Base-by-base conservation (phyloP, 2,888 invertebrate genomes). In the Sminthurinus aureus region DNA sequence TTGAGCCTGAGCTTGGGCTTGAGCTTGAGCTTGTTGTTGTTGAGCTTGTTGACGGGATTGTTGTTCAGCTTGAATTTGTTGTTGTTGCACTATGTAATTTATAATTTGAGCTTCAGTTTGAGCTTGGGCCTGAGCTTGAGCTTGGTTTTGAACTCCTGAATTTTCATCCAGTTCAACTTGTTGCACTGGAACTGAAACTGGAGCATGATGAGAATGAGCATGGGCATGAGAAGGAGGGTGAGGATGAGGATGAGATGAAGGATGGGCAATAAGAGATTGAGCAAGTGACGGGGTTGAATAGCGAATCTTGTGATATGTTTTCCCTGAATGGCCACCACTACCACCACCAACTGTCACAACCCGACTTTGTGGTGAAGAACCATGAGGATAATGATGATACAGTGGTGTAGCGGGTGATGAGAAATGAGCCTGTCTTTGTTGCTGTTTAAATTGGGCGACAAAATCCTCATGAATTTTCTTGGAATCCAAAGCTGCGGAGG, bases 391-490 rank as follows among this genome's bases (percentile, higher is more conserved):
- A 20, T n/a, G 67, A 15, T 64, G 64, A 15, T n/a, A 22, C n/a
- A 20, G 8, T 4, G 64, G n/a, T n/a, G 64, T 15, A 20, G 22
- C 22, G 15, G 71, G 71, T 9, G 71, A 13, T 0, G 24, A 71
- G 24, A 15, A 26, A 71, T 22, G 24, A 9, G 26, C 26, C 6
- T 26, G 12, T 12, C 26, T 8, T 71, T 71, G 71, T 71, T 71
- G 71, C 9, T 11, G 9, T 26, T 22, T 20, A 26, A 71, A 71
- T 9, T 8, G 12, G 6, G 71, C 71, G 4, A 71, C 71, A 26
- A 71, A 71, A 24, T 71, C 24, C 24, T 71, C 71, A 26, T 71
- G 71, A 71, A 71, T 71, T 15, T 71, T 71, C 15, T 71, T 71
- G 0, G 71, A 22, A 71, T 71, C 71, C 71, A 71, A 26, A 69